Base-by-base conservation (phyloP, 1,140 invertebrate genomes). In the Sesamia nonagrioides region DNA sequence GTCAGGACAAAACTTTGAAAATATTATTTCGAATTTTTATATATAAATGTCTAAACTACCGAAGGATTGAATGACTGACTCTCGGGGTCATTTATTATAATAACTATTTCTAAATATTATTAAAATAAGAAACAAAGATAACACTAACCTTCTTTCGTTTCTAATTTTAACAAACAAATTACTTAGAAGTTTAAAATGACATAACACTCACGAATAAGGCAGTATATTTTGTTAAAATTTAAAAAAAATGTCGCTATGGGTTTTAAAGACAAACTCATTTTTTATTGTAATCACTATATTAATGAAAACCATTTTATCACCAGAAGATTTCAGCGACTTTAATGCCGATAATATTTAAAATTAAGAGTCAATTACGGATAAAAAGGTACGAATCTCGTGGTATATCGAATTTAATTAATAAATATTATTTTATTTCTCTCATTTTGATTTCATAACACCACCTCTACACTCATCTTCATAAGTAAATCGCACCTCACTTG, bases 131-230 rank as follows among this genome's bases (percentile, higher is more conserved):
- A 88, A 86, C 79, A 74, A 79, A 69, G 52, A 50, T 17, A 69
- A 52, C 54, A 63, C 35, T 56, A 18, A 42, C 68, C 42, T 66
- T 52, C 21, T 58, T 45, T 56, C 78, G 83, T 83, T 83, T 82
- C 78, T 84, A 82, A 83, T 86, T 81, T 83, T 82, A 84, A 84
- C 73, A 81, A 73, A 48, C 73, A 33, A 79, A n/a, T 81, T 68
- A 77, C 74, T 66, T 77, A 56, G 60, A 79, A 77, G 61, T 86
- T 80, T 76, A 86, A 83, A 84, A 85, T 88, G 74, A 68, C 63
- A 17, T 82, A 88, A 86, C 81, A 83, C 81, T 56, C 80, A 86
- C 66, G 80, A 84, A 85, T 86, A 88, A 88, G 86, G 85, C 86
- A 88, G 86, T 85, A 84, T 79, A 82, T 82, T 84, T 79, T 82